Conservation (phyloP, 2,888 invertebrate species). For the Tineola bisselliella region DNA sequence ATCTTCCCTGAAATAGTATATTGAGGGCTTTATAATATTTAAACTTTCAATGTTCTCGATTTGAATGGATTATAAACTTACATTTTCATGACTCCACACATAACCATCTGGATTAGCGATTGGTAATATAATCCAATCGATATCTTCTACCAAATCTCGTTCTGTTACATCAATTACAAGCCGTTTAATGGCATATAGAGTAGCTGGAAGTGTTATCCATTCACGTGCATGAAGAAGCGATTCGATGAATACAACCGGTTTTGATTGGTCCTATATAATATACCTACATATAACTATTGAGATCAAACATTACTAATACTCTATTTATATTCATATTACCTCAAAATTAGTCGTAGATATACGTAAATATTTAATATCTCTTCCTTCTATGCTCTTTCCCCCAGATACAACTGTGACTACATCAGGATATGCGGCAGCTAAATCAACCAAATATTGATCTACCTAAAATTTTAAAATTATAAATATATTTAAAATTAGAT, state of each 20-base stretch:
- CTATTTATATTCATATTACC: constrained; percentile 22
- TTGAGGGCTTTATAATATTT: neutral
- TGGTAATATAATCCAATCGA: constrained; percentile 75
- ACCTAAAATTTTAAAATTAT: constrained; percentile 29
- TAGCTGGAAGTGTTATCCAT: constrained; percentile 74
- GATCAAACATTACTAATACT: neutral
- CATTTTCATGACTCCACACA: constrained; percentile 61
- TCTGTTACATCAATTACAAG: constrained; percentile 68
- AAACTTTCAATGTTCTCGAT: no score
- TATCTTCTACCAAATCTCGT: constrained; percentile 54
- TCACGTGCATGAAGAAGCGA: constrained; percentile 73
- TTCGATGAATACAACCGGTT: constrained; percentile 68
- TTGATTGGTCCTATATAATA: constrained; percentile 33
- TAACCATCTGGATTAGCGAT: constrained; percentile 79
- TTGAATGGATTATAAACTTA: constrained; percentile 21
- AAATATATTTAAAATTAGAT: neutral
- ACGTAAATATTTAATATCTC: constrained; percentile 64
- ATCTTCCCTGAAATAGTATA: constrained; percentile 49
- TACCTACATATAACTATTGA: neutral
- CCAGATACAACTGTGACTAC: constrained; percentile 39
- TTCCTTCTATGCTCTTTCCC: constrained; percentile 66
- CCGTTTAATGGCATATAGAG: constrained; percentile 72
- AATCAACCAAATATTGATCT: constrained; percentile 35
- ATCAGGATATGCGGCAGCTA: constrained; percentile 34
- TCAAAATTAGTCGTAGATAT: constrained; percentile 62